Evolutionary conservation across 2,113 vertebrate species (phyloP), one percentile per base, ranked within the genome.

Genomic region (Amia ocellicauda): DNA sequence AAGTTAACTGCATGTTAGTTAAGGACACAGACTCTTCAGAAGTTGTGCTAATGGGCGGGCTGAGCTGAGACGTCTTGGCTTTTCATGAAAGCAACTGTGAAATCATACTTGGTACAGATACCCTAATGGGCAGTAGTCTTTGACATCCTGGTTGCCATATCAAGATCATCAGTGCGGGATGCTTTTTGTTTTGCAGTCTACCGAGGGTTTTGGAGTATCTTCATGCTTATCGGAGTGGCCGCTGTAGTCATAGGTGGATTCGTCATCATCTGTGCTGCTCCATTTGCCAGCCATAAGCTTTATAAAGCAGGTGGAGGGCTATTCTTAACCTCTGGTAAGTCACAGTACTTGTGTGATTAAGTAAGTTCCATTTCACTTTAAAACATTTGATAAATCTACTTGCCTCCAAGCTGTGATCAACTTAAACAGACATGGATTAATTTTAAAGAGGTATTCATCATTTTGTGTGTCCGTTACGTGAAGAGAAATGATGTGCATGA

Each of bases 191-290:
- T 69, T 77, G 24, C 71, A 99, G 97, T 98, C 85, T 99, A 97
- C 84, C 93, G 93, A 69, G 92, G 95, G 49, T 97, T 98, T 81
- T 99, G 97, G 97, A 94, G 93, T 7, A 69, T 98, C 70, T 91
- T 98, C 26, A 92, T 95, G 93, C 88, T 99, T 16, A 80, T 99
- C 29, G 94, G 94, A 1, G 90, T 99, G 24, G 75, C 85, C 0
- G 80, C 94, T 4, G 85, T 91, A 2, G 63, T 93, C 69, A 73
- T 78, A 0, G 97, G 80, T 0, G 94, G 96, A 31, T 98, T 99
- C 76, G 9, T 96, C 80, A 92, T 98, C 82, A 94, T 98, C 84
- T 98, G 95, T 20, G 97, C 94, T 4, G 96, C 94, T 69, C 97
- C 97, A 1, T 99, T 97, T 63, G 76, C 93, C 61, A 97, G 90